Conservation (phyloP, 2,797 vertebrate genomes). For the Centropyge bicolor region DNA sequence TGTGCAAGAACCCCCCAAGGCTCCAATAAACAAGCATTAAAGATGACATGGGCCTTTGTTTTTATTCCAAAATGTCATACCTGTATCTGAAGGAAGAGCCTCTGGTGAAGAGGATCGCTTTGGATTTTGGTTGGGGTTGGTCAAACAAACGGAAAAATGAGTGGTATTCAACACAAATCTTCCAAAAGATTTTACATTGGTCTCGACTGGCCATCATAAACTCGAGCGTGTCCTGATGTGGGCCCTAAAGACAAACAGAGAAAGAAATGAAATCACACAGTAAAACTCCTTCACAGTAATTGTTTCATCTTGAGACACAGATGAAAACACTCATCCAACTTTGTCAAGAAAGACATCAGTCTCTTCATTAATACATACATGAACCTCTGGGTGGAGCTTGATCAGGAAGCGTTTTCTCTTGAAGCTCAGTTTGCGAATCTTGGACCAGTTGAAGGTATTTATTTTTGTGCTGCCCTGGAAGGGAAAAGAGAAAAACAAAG, state of each 20-base stretch:
- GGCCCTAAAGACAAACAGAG: conserved; percentile 85
- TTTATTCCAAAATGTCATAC: conserved; percentile 71
- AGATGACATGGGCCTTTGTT: neutral
- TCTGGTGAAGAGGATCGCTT: conserved; percentile 92
- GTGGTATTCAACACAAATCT: conserved; percentile 98
- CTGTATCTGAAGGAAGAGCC: conserved; percentile 99
- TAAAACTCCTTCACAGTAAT: neutral
- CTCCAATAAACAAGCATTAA: neutral
- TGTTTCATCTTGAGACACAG: neutral
- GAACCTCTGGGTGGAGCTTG: conserved; percentile 96
- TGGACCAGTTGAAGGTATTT: conserved; percentile 99
- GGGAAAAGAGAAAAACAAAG: conserved; percentile 1
- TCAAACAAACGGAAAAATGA: conserved; percentile 96
- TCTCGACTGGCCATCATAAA: conserved; percentile 95
- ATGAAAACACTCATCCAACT: neutral
- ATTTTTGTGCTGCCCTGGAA: conserved; percentile 94
- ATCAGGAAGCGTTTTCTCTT: conserved; percentile 97
- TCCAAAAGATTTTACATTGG: conserved; percentile 98
- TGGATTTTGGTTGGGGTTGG: conserved; percentile 94
- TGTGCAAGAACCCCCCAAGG: neutral
- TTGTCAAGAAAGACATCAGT: neutral
- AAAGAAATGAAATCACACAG: neutral
- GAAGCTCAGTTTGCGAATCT: conserved; percentile 98
- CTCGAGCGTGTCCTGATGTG: conserved; percentile 95
- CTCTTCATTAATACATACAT: conserved; percentile 83